phyloP scores from a whole-genome alignment of 2,888 invertebrate genomes.

The Brachyptera risi region DNA sequence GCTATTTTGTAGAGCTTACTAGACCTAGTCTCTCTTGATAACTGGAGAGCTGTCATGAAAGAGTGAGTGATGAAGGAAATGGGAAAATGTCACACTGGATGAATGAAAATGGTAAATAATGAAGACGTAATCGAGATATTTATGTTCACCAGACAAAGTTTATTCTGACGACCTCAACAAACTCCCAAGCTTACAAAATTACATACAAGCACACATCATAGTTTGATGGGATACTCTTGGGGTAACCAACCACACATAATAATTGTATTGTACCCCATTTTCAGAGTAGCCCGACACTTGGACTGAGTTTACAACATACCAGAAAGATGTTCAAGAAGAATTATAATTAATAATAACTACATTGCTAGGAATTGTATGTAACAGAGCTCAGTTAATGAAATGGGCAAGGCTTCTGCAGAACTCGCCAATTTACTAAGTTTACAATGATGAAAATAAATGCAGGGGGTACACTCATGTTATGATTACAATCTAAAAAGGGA shows the following conservation, averaged over 20 bases:
- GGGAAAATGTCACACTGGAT: no score
- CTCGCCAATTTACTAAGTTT: neutral
- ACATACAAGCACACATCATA: conserved; percentile 43
- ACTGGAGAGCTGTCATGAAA: no score
- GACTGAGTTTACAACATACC: conserved; percentile 27
- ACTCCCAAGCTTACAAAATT: conserved; percentile 66
- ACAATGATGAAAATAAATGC: conserved; percentile 29
- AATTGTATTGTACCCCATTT: no score
- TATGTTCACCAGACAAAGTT: conserved; percentile 55
- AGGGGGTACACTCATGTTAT: conserved; percentile 22
- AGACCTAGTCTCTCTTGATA: no score
- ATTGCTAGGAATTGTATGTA: conserved; percentile 25
- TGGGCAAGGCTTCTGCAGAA: neutral
- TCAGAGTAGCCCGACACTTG: conserved; percentile 16
- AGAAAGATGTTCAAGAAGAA: conserved; percentile 30
- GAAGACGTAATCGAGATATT: no score
- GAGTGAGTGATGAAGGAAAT: no score
- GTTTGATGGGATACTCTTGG: neutral
- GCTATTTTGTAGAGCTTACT: no score
- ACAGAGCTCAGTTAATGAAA: conserved; percentile 20
- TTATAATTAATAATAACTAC: conserved; percentile 28
- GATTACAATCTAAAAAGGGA: conserved; percentile 27
- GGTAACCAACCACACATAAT: conserved; percentile 12
- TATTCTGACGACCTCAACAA: conserved; percentile 73
- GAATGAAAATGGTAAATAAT: no score